These are phyloP conservation scores for Tachystola acroxantha DNA, from an alignment of 2,888 invertebrate genomes.

Conservation along the genomic window DNA sequence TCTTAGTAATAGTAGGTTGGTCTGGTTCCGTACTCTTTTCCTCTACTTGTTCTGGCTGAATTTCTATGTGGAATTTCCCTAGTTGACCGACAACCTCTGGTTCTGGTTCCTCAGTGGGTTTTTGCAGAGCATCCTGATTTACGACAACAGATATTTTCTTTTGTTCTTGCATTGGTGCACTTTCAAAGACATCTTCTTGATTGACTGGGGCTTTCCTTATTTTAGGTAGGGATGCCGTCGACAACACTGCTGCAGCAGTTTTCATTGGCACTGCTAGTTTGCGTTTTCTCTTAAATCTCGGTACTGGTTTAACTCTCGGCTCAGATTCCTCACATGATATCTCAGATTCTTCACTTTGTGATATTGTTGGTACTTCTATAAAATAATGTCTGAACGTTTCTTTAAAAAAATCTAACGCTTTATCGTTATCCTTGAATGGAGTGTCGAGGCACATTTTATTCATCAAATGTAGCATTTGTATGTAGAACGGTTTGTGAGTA, in stretches of 20 bases:
- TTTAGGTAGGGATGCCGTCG: constrained; percentile 39
- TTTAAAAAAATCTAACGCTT: constrained; percentile 48
- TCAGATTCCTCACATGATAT: constrained; percentile 59
- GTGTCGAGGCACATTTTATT: constrained; percentile 94
- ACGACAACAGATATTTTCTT: constrained; percentile 67
- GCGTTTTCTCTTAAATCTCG: constrained; percentile 51
- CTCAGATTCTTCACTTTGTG: constrained; percentile 60
- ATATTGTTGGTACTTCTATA: constrained; percentile 29
- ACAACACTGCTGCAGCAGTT: constrained; percentile 35
- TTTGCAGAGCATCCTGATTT: constrained; percentile 52
- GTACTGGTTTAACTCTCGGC: constrained; percentile 26
- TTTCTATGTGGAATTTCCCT: constrained; percentile 60
- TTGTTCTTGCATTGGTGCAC: constrained; percentile 44
- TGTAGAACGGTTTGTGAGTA: constrained; percentile 89
- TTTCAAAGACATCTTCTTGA: constrained; percentile 65
- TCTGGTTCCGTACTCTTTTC: constrained; percentile 30
- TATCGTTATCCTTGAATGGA: constrained; percentile 82
- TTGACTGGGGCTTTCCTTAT: constrained; percentile 36
- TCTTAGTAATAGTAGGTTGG: constrained; percentile 74
- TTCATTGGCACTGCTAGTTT: constrained; percentile 54
- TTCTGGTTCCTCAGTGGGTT: constrained; percentile 43
- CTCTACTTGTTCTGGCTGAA: constrained; percentile 28
- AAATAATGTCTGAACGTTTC: constrained; percentile 50
- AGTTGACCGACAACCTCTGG: constrained; percentile 59
- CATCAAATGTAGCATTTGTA: constrained; percentile 93